A percentile compares a stretch with the other conserved stretches of the same genome.
Evolutionary conservation across 2,797 vertebrate species (phyloP).

Genomic region (Eupleurogrammus muticus): DNA sequence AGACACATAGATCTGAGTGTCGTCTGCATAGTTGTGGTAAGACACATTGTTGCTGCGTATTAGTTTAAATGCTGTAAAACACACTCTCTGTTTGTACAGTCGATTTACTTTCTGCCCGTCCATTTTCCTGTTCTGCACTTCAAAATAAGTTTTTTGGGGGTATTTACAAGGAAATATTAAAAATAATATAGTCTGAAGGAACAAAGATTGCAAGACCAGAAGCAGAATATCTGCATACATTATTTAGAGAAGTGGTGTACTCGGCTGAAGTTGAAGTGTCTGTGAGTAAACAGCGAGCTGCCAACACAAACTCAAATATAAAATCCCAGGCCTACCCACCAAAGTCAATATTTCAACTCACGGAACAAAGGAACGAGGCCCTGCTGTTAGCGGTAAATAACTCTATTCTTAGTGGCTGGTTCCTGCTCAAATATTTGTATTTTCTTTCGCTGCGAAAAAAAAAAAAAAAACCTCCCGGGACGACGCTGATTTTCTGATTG

Average conservation of each 20-base stretch:
- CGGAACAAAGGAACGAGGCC: slow-evolving; percentile 21
- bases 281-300: slow-evolving; percentile 37
- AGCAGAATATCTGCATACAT: slow-evolving; percentile 14
- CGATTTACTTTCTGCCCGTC: slow-evolving; percentile 9
- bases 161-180: slow-evolving; percentile 1
- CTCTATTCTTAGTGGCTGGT: slow-evolving; percentile 48
- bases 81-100: slow-evolving; percentile 1
- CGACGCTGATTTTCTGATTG: slow-evolving; percentile 23
- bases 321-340: not conserved
- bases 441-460: slow-evolving; percentile 37
- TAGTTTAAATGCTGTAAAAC: too few species aligned
- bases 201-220: slow-evolving; percentile 11
- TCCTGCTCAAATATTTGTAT: slow-evolving; percentile 33
- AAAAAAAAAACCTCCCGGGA: slow-evolving; percentile 30
- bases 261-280: slow-evolving; percentile 8
- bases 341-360: slow-evolving; percentile 43
- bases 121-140: not conserved
- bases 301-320: slow-evolving; percentile 24
- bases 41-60: too few species aligned
- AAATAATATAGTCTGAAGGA: not conserved
- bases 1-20: too few species aligned
- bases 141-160: not conserved
- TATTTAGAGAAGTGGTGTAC: slow-evolving; percentile 29
- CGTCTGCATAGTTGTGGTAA: too few species aligned
- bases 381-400: slow-evolving; percentile 37